Evolutionary conservation across 2,797 vertebrate genomes (phyloP).

Genomic region (Myoxocephalus aenaeus): DNA sequence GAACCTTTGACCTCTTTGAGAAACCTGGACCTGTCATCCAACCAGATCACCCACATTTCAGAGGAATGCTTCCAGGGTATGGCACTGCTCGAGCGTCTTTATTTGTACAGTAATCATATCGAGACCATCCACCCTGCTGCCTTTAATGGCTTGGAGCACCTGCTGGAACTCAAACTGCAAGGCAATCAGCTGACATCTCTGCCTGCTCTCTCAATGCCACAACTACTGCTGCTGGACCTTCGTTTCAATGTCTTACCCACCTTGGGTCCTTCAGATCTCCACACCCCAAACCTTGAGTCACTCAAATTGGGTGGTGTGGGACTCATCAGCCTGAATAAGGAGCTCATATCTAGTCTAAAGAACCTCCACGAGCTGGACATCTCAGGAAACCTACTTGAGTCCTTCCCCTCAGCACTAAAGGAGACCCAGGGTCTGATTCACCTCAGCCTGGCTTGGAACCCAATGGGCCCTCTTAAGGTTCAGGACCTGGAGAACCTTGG

Average conservation of each 20-base stretch:
- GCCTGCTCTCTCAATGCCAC: constrained; percentile 87
- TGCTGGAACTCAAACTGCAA: constrained; percentile 96
- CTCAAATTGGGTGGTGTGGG: constrained; percentile 90
- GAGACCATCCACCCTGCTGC: constrained; percentile 89
- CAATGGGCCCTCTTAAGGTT: constrained; percentile 85
- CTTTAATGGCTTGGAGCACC: constrained; percentile 87
- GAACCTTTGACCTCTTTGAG: constrained; percentile 87
- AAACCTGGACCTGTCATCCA: constrained; percentile 95
- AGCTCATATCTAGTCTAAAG: constrained; percentile 85
- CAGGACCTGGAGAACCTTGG: constrained; percentile 88
- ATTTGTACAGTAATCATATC: constrained; percentile 92
- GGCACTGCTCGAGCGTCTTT: constrained; percentile 91
- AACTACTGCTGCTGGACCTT: constrained; percentile 92
- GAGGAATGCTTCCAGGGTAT: constrained; percentile 92
- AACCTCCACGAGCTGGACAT: constrained; percentile 94
- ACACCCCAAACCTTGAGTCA: constrained; percentile 89
- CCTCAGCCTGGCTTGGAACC: constrained; percentile 90
- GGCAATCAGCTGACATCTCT: constrained; percentile 88
- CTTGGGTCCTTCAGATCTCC: constrained; percentile 83
- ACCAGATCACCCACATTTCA: constrained; percentile 91
- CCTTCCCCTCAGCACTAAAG: constrained; percentile 82
- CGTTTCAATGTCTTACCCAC: constrained; percentile 88
- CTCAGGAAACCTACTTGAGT: constrained; percentile 89
- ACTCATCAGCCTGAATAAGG: constrained; percentile 85
- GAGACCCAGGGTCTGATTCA: constrained; percentile 85